These are phyloP conservation scores for Lagria hirta DNA, from an alignment of 2,888 invertebrate genomes.

Conservation along the genomic window DNA sequence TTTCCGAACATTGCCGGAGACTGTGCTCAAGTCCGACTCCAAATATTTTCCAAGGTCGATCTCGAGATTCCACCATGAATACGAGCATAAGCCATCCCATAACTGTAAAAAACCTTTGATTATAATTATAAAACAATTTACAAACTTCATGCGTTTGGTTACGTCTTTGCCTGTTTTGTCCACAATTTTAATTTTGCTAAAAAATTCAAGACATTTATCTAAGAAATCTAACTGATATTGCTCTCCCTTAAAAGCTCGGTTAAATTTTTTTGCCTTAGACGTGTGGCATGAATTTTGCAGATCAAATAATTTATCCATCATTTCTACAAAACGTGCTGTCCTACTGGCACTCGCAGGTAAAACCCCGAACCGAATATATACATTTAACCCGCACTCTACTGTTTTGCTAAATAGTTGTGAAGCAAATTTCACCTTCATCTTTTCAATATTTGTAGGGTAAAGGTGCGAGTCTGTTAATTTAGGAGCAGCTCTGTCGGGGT, in stretches of 20 bases:
- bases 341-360: constrained; percentile 23
- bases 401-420: constrained; percentile 31
- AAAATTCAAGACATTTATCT: constrained; percentile 23
- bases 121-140: no score
- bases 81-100: no score
- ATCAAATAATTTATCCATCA: constrained; percentile 35
- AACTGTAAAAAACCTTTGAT: no score
- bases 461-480: constrained; percentile 32
- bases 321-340: constrained; percentile 29
- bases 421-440: constrained; percentile 33
- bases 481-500: constrained; percentile 22
- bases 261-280: constrained; percentile 12
- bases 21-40: no score
- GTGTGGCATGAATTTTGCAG: constrained; percentile 30
- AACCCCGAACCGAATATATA: constrained; percentile 25
- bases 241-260: constrained; percentile 19
- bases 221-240: constrained; percentile 29
- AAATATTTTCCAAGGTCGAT: no score
- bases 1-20: no score
- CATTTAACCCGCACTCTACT: constrained; percentile 30
- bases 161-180: constrained; percentile 24
- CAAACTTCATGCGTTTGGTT: no score
- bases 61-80: no score
- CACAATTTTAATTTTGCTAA: constrained; percentile 26
- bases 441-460: constrained; percentile 30